A percentile compares a stretch with the other conserved stretches of the same genome.
Conservation (phyloP, 1,140 invertebrate species). For the Onthophagus taurus region DNA sequence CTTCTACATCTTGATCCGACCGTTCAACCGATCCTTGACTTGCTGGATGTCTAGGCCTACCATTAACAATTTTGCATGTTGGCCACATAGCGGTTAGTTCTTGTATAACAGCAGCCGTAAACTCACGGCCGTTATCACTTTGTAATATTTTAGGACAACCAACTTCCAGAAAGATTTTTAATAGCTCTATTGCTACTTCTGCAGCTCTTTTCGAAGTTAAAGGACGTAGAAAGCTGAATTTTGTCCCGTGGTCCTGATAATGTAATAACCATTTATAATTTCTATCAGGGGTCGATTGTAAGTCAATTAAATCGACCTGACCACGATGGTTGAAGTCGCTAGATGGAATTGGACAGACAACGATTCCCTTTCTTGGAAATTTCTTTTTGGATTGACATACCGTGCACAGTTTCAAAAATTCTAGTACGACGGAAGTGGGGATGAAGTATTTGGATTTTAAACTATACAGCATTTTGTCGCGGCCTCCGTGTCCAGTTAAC, state of each 20-base stretch:
- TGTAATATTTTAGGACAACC: slow-evolving; percentile 32
- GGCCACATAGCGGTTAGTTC: slow-evolving; percentile 29
- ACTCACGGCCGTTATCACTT: slow-evolving; percentile 31
- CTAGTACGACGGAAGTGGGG: too few species aligned
- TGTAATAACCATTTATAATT: slow-evolving; percentile 31
- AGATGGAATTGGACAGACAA: slow-evolving; percentile 7
- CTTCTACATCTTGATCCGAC: slow-evolving; percentile 22
- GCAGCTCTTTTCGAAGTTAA: slow-evolving; percentile 28
- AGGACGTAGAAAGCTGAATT: slow-evolving; percentile 28
- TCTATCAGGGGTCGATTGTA: slow-evolving; percentile 28
- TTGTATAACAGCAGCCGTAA: slow-evolving; percentile 31
- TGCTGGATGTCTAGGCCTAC: slow-evolving; percentile 22
- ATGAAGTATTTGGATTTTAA: too few species aligned
- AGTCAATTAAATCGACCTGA: slow-evolving; percentile 17
- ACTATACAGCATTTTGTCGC: too few species aligned
- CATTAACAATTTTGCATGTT: slow-evolving; percentile 24
- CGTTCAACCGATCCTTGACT: slow-evolving; percentile 20
- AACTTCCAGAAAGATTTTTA: slow-evolving; percentile 12
- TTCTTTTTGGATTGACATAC: too few species aligned
- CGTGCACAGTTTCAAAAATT: too few species aligned
- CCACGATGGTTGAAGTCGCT: slow-evolving; percentile 10
- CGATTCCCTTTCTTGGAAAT: slow-evolving; percentile 7
- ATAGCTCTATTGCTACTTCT: slow-evolving; percentile 13
- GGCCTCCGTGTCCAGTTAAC: too few species aligned
- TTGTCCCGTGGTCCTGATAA: slow-evolving; percentile 36